Evolutionary conservation across 2,113 vertebrate species (phyloP), one percentile per base, ranked within the genome.

Genomic region (Petrocephalus zakoni): DNA sequence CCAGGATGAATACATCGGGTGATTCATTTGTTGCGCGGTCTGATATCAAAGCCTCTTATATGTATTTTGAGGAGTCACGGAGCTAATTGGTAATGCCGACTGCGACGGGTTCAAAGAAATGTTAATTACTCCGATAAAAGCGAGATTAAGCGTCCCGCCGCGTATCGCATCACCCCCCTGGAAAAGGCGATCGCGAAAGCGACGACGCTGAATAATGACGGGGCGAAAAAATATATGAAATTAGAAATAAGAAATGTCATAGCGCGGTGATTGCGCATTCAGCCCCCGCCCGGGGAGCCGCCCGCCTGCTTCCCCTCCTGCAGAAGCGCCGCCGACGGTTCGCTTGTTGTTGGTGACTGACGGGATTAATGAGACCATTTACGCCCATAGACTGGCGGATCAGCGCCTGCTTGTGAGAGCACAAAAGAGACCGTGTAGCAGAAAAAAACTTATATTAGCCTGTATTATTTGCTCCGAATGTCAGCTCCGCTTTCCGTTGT

Each of bases 401-500:
- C 92, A 93, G 91, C 42, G 22, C 85, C 61, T 88, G 91, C 91
- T 93, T 93, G 91, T 93, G 91, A 91, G 75, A 53, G 89, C 89
- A 93, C 92, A 90, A 93, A 93, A 89, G 90, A 34, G 88, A 88
- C 86, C 85, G 86, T 89, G 88, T 56, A 90, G 88, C 87, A 82
- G 90, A 89, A 90, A 87, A 75, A 90, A 89, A 90, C 90, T 89
- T 92, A 81, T 91, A 93, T 93, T 92, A 92, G 90, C 84, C 90
- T 88, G 88, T 89, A 92, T 93, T 90, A 92, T 90, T 87, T 89
- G 89, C 88, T 87, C 91, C 89, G 85, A 90, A 88, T 82, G 85
- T 82, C 87, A 90, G 88, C 87, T 37, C 85, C 87, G 58, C 88
- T 87, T 89, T 68, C 86, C n/a, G 56, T 58, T 72, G 89, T 88